Percentiles rank a stretch among this genome's conserved stretches.
Evolutionary conservation across 1,140 invertebrate species (phyloP).

Genomic region (Aradophagus sp.): DNA sequence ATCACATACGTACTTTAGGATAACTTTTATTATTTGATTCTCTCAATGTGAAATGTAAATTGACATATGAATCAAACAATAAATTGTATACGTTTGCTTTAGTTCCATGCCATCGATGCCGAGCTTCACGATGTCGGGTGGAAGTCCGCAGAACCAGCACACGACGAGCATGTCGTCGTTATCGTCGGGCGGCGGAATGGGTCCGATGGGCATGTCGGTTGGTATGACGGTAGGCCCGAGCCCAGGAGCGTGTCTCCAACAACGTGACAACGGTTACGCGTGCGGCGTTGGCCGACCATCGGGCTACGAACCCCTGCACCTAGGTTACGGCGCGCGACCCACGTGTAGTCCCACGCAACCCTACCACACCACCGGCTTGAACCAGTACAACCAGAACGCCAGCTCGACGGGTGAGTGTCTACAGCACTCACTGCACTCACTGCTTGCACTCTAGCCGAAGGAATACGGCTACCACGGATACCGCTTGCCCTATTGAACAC

Average conservation of each 20-base stretch:
- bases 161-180: constrained; percentile 70
- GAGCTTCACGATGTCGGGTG: constrained; percentile 74
- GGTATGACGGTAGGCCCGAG: constrained; percentile 75
- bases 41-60: no score
- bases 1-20: no score
- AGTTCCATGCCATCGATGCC: constrained; percentile 78
- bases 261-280: constrained; percentile 79
- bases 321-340: constrained; percentile 79
- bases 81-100: constrained; percentile 3
- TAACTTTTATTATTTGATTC: no score
- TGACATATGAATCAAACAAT: no score
- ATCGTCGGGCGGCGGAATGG: constrained; percentile 72
- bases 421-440: constrained; percentile 76
- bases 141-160: constrained; percentile 65
- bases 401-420: constrained; percentile 78
- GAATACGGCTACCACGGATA: constrained; percentile 71
- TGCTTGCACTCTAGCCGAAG: constrained; percentile 75
- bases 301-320: constrained; percentile 80
- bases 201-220: constrained; percentile 73
- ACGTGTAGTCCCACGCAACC: constrained; percentile 81
- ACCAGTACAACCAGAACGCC: constrained; percentile 79
- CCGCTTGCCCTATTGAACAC: constrained; percentile 65
- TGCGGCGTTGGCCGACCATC: constrained; percentile 79
- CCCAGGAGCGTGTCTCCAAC: constrained; percentile 80
- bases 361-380: constrained; percentile 78